Base-by-base conservation (phyloP, 2,888 invertebrate species). In the Scaptodrosophila latifasciaeformis region DNA sequence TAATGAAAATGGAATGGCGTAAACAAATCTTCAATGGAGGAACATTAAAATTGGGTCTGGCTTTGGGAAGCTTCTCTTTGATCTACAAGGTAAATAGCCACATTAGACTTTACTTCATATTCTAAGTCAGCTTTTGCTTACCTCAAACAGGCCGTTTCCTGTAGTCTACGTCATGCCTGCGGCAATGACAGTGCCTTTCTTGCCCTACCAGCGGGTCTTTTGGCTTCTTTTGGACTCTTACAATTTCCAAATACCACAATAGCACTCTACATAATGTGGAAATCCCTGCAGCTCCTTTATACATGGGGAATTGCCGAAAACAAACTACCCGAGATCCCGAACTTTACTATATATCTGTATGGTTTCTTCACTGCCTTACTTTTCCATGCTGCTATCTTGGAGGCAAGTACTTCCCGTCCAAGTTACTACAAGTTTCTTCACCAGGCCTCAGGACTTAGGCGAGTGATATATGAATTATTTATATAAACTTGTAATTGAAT, bases 391-490 rank as follows among this genome's bases (percentile, higher is more conserved):
- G 93, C 92, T 39, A 89, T 93, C 17, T 77, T 94, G 53, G 94
- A 95, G 84, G 93, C 94, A 0, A 90, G 91, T 46, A 91, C 92
- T 76, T 84, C 95, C 59, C 88, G 94, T 60, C 88, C 90, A 19
- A 93, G 93, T 48, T 95, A 95, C 85, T 93, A 92, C 90, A 92
- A 91, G 80, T 95, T 95, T 85, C 87, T 95, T 29, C 88, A 89
- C 62, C 88, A 88, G 54, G 87, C 93, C 47, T 94, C 94, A 0
- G 92, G 92, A 24, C 89, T 89, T 81, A 87, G 90, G 90, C 90
- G 81, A 84, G 66, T 65, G 6, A 4, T 31, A 15, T 35, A 2
- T 24, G 2, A 42, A 18, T 5, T 6, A 31, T 12, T 7, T 34
- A 10, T 40, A 2, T 1, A 4, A 1, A 10, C 17, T 39, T n/a